Conservation (phyloP, 2,797 vertebrate genomes). For the Choloepus didactylus region DNA sequence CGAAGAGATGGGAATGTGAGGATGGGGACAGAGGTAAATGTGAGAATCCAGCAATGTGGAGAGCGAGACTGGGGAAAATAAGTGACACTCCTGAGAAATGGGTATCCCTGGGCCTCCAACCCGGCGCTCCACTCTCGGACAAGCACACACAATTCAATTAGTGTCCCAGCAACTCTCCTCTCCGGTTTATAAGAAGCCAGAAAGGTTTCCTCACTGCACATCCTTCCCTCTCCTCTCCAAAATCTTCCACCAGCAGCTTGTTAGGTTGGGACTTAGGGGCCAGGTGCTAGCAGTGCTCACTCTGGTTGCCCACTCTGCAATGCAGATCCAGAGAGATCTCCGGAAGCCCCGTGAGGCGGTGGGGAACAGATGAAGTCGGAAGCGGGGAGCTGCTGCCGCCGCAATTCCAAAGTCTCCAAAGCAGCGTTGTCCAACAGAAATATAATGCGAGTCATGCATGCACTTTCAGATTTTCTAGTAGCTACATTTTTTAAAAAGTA, state of each 20-base stretch:
- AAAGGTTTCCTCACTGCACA: background rate
- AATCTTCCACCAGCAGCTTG: background rate
- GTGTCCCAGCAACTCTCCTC: background rate
- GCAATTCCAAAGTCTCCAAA: background rate
- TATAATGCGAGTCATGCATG: background rate
- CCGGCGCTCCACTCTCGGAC: background rate
- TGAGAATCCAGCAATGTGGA: background rate
- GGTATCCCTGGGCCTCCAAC: background rate
- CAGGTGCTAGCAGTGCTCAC: background rate
- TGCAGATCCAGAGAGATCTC: background rate
- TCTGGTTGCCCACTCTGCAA: background rate
- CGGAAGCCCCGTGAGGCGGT: background rate
- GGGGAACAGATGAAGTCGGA: background rate
- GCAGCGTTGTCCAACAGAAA: background rate
- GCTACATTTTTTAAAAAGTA: conserved; percentile 5
- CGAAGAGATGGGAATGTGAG: background rate
- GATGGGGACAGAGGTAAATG: background rate
- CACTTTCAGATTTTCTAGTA: background rate
- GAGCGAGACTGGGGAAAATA: background rate
- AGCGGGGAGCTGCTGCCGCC: no score
- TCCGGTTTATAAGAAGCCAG: background rate
- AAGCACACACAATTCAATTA: background rate
- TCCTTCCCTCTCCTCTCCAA: background rate
- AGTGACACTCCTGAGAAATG: background rate
- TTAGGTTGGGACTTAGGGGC: background rate